Base-by-base conservation (phyloP, 2,113 vertebrate genomes). In the Muntiacus muntjak region DNA sequence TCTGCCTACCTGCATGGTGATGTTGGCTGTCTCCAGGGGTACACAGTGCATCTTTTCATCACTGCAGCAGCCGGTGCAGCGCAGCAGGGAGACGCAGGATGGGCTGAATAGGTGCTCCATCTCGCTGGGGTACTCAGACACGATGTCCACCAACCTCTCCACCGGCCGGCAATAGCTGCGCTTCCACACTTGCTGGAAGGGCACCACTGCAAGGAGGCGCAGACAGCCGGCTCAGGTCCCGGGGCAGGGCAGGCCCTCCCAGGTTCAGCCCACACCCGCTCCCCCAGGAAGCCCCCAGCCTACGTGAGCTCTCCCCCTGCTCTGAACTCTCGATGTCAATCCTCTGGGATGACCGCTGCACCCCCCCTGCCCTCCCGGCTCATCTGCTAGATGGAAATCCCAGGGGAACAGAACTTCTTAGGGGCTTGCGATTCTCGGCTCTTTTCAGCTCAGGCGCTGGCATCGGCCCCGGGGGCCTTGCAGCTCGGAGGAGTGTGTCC, bases 101-200 rank as follows among this genome's bases (percentile, higher is more conserved):
- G 99, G 99, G 97, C 99, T 99, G 99, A 99, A 99, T 67, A 99
- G 99, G 98, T 99, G 99, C 98, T 99, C 99, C 98, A 99, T 99
- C 98, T 99, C 99, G 0, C 98, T 97, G 3, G 99, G 99, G 96
- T 99, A 99, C 97, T 99, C 99, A 0, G 99, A 97, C 55, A 99
- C 98, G 58, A 99, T 98, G 40, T 99, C 99, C 97, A 99, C 99
- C 97, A 99, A 98, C 98, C 99, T 99, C 98, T 99, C 99, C 81
- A 99, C 99, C 1, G 99, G 99, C 90, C 99, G 99, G 97, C 99
- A 99, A 98, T 99, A 99, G 96, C 99, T 99, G 78, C 99, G 99
- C 54, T 99, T 99, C 99, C 99, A 99, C 89, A 99, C 99, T 86
- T 99, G 99, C 97, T 99, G 99, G 98, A 99, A 99, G 94, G 99